A percentile compares a stretch with the other conserved stretches of the same genome.
Evolutionary conservation across 2,113 vertebrate genomes (phyloP).

Genomic region (Fulica atra): DNA sequence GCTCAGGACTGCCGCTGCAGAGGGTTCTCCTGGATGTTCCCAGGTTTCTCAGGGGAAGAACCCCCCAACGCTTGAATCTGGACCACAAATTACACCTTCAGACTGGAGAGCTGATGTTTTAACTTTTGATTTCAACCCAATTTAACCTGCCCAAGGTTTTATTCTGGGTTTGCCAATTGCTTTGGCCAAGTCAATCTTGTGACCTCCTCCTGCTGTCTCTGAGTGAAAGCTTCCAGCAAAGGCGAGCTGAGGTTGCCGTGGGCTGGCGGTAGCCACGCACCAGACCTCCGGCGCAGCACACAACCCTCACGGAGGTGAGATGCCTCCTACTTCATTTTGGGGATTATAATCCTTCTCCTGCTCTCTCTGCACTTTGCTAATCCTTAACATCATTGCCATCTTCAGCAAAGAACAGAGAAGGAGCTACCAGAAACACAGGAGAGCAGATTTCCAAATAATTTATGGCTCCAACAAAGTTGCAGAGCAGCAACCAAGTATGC

Average conservation of each 20-base stretch:
- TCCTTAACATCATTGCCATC: accelerated
- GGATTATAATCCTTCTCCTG: neutral
- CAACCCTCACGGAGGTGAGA: neutral
- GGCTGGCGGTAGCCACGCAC: neutral
- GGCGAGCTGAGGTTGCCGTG: accelerated
- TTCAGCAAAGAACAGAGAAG: neutral
- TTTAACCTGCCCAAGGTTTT: neutral
- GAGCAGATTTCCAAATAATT: conserved; percentile 2
- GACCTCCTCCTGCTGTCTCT: neutral
- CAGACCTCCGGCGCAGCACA: neutral
- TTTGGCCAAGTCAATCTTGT: accelerated
- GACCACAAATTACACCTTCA: neutral
- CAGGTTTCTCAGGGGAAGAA: neutral
- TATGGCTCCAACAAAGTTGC: conserved; percentile 51
- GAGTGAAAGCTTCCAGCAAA: neutral
- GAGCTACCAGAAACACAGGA: neutral
- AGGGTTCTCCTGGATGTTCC: neutral
- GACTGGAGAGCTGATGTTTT: neutral
- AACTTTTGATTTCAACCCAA: too few species aligned
- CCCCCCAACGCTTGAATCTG: neutral
- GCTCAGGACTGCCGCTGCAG: neutral
- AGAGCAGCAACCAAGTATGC: conserved; percentile 14
- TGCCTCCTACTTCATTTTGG: neutral
- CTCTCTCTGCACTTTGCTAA: neutral
- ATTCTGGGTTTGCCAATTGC: accelerated